Percentiles rank a stretch among this genome's conserved stretches.
These are phyloP conservation scores for Microtus ochrogaster DNA, from an alignment of 2,113 vertebrate genomes.

Conservation along the genomic window DNA sequence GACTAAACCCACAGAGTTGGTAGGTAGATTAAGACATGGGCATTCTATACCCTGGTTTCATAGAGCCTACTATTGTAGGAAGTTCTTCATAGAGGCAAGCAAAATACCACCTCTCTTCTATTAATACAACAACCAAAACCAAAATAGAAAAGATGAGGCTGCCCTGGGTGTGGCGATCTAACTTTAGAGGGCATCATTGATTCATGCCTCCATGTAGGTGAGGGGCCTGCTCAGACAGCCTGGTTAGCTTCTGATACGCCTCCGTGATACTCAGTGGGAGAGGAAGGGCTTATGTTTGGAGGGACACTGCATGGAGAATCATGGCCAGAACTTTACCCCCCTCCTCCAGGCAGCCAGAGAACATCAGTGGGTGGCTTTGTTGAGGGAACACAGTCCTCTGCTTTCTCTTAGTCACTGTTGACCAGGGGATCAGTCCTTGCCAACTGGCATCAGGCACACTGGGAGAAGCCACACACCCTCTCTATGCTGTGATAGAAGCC, in stretches of 20 bases:
- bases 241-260: neutral
- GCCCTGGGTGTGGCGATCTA: constrained; percentile 2
- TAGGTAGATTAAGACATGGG: neutral
- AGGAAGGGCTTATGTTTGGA: neutral
- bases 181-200: constrained; percentile 1
- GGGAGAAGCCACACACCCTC: neutral
- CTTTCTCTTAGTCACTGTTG: neutral
- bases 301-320: neutral
- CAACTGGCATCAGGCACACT: neutral
- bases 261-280: neutral
- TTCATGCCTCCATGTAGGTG: neutral
- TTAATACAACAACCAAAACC: constrained; percentile 43
- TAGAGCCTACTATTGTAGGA: neutral
- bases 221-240: constrained; percentile 22
- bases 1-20: accelerated
- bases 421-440: neutral
- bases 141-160: constrained; percentile 37
- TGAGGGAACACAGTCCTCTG: neutral
- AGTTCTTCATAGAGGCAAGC: neutral
- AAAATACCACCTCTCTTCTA: neutral
- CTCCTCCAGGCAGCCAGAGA: neutral
- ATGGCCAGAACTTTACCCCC: neutral
- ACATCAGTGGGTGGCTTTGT: neutral
- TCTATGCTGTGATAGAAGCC: neutral
- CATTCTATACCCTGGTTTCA: no score